Evolutionary conservation across 1,140 invertebrate genomes (phyloP).

Genomic region (Atta cephalotes): DNA sequence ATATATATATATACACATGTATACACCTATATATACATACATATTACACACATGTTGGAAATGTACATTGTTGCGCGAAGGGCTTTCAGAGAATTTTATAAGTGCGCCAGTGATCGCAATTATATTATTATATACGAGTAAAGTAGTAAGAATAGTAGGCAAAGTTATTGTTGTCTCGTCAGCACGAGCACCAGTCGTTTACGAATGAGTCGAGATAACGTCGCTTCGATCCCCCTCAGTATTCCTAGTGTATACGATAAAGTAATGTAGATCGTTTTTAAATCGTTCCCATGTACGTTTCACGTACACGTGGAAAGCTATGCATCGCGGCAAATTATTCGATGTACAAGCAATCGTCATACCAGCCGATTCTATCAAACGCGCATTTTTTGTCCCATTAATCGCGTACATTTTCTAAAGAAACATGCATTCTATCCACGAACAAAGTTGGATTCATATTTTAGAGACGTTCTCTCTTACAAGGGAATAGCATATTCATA

Average conservation of each 20-base stretch:
- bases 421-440: not conserved
- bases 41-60: conserved; percentile 22
- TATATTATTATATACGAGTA: conserved; percentile 46
- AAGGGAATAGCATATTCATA: not conserved
- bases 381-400: not conserved
- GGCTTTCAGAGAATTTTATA: conserved; percentile 76
- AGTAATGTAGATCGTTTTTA: conserved; percentile 43
- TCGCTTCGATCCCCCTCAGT: conserved; percentile 45
- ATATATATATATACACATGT: not conserved
- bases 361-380: conserved; percentile 24
- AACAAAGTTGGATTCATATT: not conserved
- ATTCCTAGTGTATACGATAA: conserved; percentile 29
- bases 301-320: conserved; percentile 9
- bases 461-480: not conserved
- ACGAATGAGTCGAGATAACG: conserved; percentile 43
- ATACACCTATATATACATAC: conserved; percentile 38
- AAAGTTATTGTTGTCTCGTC: conserved; percentile 54
- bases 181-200: conserved; percentile 50
- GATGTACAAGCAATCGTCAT: not conserved
- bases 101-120: conserved; percentile 50
- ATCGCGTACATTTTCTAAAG: not conserved
- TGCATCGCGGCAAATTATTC: conserved; percentile 10
- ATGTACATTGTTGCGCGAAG: conserved; percentile 65
- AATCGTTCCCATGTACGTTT: conserved; percentile 33
- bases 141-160: conserved; percentile 34